Evolutionary conservation across 2,113 vertebrate genomes (phyloP).

Genomic region (Andinoacara biseriatus): DNA sequence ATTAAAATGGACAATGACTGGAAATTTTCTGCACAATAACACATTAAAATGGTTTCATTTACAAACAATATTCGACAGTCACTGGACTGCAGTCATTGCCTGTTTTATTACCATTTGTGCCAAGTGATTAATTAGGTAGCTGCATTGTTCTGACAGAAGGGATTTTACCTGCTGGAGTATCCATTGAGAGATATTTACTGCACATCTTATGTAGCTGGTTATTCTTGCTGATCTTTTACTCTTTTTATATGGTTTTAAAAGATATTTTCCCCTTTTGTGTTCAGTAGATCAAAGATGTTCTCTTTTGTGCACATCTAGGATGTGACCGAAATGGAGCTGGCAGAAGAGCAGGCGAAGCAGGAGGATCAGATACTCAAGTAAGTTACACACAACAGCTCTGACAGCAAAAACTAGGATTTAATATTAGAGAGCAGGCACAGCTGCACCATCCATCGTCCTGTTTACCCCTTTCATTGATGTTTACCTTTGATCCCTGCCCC

Average conservation of each 20-base stretch:
- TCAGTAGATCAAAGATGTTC: not conserved
- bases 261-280: not conserved
- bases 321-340: constrained; percentile 89
- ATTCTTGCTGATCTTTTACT: not conserved
- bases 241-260: not conserved
- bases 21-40: too few relatives aligned
- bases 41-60: too few relatives aligned
- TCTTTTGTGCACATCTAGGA: constrained; percentile 81
- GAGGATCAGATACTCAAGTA: constrained; percentile 93
- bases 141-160: not conserved
- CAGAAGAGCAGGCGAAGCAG: constrained; percentile 88
- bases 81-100: too few relatives aligned
- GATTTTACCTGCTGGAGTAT: not conserved
- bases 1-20: too few relatives aligned
- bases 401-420: not conserved
- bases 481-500: too few relatives aligned
- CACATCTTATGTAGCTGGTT: not conserved
- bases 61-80: too few relatives aligned
- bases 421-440: not conserved
- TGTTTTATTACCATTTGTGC: not conserved
- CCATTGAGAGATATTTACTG: not conserved
- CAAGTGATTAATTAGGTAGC: not conserved
- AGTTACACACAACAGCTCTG: constrained; percentile 40
- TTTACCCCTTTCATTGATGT: too few relatives aligned
- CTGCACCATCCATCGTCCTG: not conserved